phyloP scores from a whole-genome alignment of 1,140 invertebrate genomes.

The Drosophila sucinea region DNA sequence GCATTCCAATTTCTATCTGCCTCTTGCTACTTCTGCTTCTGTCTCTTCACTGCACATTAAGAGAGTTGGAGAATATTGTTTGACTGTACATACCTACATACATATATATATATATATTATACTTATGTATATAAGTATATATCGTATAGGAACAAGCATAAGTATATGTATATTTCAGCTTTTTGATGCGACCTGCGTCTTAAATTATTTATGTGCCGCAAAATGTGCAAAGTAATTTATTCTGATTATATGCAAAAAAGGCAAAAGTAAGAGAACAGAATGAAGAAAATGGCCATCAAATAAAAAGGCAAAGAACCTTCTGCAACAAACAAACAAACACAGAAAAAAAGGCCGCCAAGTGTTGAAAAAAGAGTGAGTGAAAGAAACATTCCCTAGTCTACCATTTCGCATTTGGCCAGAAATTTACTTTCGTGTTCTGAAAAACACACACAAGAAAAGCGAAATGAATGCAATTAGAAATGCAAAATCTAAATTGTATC shows the following conservation, averaged over 20 bases:
- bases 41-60: constrained; percentile 27
- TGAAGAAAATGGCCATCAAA: constrained; percentile 64
- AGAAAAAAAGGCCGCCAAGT: constrained; percentile 68
- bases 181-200: constrained; percentile 48
- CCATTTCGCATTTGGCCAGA: background rate
- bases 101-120: background rate
- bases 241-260: constrained; percentile 74
- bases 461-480: constrained; percentile 6
- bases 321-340: constrained; percentile 21
- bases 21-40: constrained; percentile 24
- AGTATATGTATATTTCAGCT: constrained; percentile 17
- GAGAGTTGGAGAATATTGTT: constrained; percentile 1
- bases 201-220: constrained; percentile 78
- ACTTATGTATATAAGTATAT: background rate
- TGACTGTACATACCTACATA: constrained; percentile 1
- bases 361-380: constrained; percentile 28
- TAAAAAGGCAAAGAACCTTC: constrained; percentile 46
- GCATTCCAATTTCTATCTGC: constrained; percentile 10
- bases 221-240: constrained; percentile 80
- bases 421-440: background rate
- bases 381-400: constrained; percentile 10
- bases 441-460: background rate
- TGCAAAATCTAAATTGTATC: background rate
- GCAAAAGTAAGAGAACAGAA: constrained; percentile 15
- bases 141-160: constrained; percentile 17